Evolutionary conservation across 2,113 vertebrate genomes (phyloP).

Genomic region (Puntigrus tetrazona): DNA sequence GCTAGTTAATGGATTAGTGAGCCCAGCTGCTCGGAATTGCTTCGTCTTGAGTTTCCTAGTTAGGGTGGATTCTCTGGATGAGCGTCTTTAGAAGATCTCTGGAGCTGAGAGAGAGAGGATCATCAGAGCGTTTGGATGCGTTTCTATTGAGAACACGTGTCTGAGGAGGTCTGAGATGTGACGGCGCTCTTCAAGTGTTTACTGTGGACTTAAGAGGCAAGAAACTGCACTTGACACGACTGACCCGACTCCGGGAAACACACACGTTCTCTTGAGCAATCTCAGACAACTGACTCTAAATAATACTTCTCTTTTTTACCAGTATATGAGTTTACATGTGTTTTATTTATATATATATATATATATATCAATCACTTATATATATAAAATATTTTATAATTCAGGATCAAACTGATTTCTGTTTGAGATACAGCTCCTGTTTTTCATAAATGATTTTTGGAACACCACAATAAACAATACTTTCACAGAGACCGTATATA

Average conservation of each 20-base stretch:
- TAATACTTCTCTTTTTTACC: background rate
- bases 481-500: background rate
- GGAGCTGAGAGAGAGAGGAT: conserved; percentile 42
- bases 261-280: too few relatives aligned
- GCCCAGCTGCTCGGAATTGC: conserved; percentile 73
- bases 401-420: background rate
- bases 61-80: conserved; percentile 67
- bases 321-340: background rate
- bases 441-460: background rate
- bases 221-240: background rate
- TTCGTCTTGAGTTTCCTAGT: conserved; percentile 69
- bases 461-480: background rate
- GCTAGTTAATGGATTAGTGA: conserved; percentile 67
- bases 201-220: background rate
- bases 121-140: conserved; percentile 51
- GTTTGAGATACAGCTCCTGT: background rate
- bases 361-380: too few relatives aligned
- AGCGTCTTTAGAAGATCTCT: conserved; percentile 69
- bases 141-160: conserved; percentile 69
- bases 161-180: background rate
- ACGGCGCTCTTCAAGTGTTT: background rate
- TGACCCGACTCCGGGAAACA: too few relatives aligned
- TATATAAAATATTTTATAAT: background rate
- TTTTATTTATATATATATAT: too few relatives aligned
- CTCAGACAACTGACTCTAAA: background rate